phyloP scores from a whole-genome alignment of 2,113 vertebrate genomes.

The Antennarius striatus region DNA sequence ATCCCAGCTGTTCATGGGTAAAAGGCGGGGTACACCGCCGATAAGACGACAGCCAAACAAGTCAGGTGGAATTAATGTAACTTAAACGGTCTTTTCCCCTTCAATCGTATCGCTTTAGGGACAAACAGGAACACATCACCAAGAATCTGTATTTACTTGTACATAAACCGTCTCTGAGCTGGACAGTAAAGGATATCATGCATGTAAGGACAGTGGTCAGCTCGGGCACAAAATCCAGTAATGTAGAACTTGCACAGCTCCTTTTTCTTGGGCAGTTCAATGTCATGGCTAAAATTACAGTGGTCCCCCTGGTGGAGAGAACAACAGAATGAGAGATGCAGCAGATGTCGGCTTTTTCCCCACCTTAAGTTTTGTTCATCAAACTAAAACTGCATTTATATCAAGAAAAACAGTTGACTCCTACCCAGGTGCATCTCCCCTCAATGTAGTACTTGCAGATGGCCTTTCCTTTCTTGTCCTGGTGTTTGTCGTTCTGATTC shows the following conservation, averaged over 20 bases:
- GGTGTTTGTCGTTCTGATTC: slow-evolving; percentile 87
- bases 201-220: slow-evolving; percentile 96
- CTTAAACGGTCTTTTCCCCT: no score
- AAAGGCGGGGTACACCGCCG: no score
- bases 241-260: slow-evolving; percentile 98
- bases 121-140: not conserved
- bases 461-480: slow-evolving; percentile 94
- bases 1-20: no score
- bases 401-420: slow-evolving; percentile 18
- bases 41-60: no score
- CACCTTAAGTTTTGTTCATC: no score
- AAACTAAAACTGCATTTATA: no score
- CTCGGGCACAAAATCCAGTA: slow-evolving; percentile 92
- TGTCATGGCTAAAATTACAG: slow-evolving; percentile 97
- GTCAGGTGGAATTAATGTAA: no score
- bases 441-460: slow-evolving; percentile 99
- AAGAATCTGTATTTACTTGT: not conserved
- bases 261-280: slow-evolving; percentile 93
- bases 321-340: not conserved
- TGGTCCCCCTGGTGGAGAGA: slow-evolving; percentile 86
- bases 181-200: slow-evolving; percentile 90
- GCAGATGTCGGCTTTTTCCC: not conserved
- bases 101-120: not conserved
- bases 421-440: slow-evolving; percentile 94
- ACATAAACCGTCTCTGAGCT: not conserved